Evolutionary conservation across 2,888 invertebrate species (phyloP), one percentile per base, ranked within the genome.

Genomic region (Xestobium rufovillosum): DNA sequence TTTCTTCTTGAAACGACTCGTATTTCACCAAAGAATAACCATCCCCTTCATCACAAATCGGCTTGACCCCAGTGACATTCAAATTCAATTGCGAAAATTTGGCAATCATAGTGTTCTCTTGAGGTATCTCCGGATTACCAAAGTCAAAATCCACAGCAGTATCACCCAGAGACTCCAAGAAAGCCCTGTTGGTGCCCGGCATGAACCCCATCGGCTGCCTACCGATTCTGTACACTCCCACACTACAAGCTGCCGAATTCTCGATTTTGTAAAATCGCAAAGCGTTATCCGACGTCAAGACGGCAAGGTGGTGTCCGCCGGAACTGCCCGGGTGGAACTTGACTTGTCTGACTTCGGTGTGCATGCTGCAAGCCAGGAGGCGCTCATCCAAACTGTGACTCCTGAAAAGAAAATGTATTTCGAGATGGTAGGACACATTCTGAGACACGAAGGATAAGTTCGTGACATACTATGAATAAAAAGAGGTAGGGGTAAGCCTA

Each of bases 131-230:
- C 2, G 68, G 77, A 38, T 76, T 74, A 1, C 78, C 78, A 58
- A 87, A 83, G 55, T 90, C 88, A 67, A 94, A 92, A 65, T 87
- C 85, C 10, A 91, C 83, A 0, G 86, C 86, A 0, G 78, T 78
- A 55, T 92, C 90, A 0, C 91, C 92, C n/a, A 91, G 72, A 4
- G 60, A 54, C 27, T 59, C 64, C 36, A 65, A 50, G 41, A 61
- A 61, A 3, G 59, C 52, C 3, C 50, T 55, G 38, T 58, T 62
- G 13, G 59, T 60, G 8, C 61, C 58, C 2, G 65, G 65, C 37
- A 66, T 57, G 3, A 54, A 41, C 0, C 56, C 58, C 17, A 50
- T 49, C 0, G 66, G 66, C 41, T 54, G 57, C 30, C 57, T 53
- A 13, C 67, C 67, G 3, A 67, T 51, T 4, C 49, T 45, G 39